Evolutionary conservation across 1,140 invertebrate genomes (phyloP).

Genomic region (Drosophila cardini): DNA sequence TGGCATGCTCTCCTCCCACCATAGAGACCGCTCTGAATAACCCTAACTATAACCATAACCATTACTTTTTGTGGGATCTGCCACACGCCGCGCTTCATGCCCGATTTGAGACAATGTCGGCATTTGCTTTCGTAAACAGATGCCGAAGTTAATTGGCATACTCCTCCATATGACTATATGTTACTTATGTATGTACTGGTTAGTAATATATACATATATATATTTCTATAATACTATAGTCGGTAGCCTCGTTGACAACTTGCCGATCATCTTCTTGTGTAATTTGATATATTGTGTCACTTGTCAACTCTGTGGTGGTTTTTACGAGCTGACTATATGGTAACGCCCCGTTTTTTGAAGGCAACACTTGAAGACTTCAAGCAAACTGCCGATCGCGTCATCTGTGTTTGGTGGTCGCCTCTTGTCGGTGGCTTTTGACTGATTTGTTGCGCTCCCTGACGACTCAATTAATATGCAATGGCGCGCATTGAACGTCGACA

Average conservation of each 20-base stretch:
- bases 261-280: constrained; percentile 82
- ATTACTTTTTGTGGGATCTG: constrained; percentile 5
- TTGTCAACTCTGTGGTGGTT: constrained; percentile 75
- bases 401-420: constrained; percentile 40
- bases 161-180: constrained; percentile 46
- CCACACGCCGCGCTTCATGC: constrained; percentile 78
- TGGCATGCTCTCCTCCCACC: constrained; percentile 50
- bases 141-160: constrained; percentile 80
- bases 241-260: constrained; percentile 65
- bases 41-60: constrained; percentile 1
- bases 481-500: constrained; percentile 68
- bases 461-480: constrained; percentile 84
- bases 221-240: not conserved
- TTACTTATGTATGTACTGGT: not conserved
- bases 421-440: constrained; percentile 77
- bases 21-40: not conserved
- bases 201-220: not conserved
- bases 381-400: constrained; percentile 23
- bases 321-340: constrained; percentile 74
- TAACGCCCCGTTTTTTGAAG: constrained; percentile 14
- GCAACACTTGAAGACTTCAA: not conserved
- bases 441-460: constrained; percentile 80
- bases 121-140: constrained; percentile 76
- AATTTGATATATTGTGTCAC: constrained; percentile 82
- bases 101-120: constrained; percentile 66